Percentiles rank a stretch among this genome's conserved stretches.
These are phyloP conservation scores for Cyrtorhinus lividipennis DNA, from an alignment of 1,140 invertebrate species.

Conservation along the genomic window DNA sequence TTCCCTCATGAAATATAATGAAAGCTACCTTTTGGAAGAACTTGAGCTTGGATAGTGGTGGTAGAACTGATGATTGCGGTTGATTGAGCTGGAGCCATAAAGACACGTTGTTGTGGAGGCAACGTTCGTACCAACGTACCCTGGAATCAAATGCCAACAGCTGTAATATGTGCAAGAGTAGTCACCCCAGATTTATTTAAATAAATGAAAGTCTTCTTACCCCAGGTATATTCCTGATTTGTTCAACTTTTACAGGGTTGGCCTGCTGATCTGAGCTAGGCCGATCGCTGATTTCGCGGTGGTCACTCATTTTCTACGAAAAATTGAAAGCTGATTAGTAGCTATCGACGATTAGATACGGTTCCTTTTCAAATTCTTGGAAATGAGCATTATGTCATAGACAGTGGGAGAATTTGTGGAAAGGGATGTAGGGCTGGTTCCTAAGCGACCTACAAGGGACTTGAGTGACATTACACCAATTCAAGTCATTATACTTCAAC, in stretches of 20 bases:
- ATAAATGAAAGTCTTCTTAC: conserved; percentile 1
- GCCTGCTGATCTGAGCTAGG: background rate
- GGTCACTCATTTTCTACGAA: conserved; percentile 9
- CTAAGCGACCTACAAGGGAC: too few species aligned
- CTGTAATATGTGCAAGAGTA: background rate
- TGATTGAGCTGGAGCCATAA: conserved; percentile 8
- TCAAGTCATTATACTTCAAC: too few species aligned
- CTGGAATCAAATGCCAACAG: background rate
- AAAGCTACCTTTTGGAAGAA: conserved; percentile 16
- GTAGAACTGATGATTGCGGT: conserved; percentile 15
- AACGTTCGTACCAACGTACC: conserved; percentile 15
- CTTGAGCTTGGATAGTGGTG: conserved; percentile 17
- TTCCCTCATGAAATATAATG: too few species aligned
- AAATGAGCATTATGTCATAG: too few species aligned
- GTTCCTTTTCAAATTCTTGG: too few species aligned
- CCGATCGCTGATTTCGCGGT: background rate
- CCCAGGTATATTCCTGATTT: conserved; percentile 14
- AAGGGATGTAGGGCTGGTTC: too few species aligned
- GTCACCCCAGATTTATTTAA: background rate
- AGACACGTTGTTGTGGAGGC: conserved; percentile 13
- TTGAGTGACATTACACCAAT: too few species aligned
- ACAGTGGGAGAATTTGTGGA: too few species aligned
- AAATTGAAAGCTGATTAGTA: too few species aligned
- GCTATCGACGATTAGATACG: too few species aligned
- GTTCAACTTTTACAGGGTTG: conserved; percentile 15